Conservation (phyloP, 2,113 vertebrate species). For the Stegostoma tigrinum region DNA sequence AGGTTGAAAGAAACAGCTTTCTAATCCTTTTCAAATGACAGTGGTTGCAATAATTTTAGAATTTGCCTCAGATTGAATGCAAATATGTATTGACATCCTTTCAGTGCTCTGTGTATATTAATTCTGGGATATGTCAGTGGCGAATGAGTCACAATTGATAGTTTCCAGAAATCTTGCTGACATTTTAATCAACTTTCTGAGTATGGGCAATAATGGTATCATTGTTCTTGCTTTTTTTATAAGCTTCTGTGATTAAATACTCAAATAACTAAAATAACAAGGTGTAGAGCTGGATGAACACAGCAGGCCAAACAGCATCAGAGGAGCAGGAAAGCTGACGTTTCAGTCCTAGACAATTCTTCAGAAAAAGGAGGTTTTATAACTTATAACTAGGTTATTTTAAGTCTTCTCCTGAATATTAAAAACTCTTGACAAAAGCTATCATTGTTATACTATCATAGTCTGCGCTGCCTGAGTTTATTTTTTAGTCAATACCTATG, state of each 20-base stretch:
- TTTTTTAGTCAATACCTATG: not conserved
- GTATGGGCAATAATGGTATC: not conserved
- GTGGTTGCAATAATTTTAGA: not conserved
- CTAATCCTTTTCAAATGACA: slow-evolving; percentile 2
- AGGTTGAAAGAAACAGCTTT: not conserved
- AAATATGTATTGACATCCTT: not conserved
- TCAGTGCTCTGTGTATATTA: not conserved
- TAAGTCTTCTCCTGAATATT: not conserved
- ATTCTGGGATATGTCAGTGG: not conserved
- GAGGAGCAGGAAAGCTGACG: too few relatives aligned
- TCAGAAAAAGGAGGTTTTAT: too few relatives aligned
- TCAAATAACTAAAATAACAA: not conserved
- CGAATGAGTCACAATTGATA: not conserved
- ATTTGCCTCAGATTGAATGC: not conserved
- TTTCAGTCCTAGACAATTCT: too few relatives aligned
- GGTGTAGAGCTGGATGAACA: not conserved
- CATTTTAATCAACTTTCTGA: not conserved
- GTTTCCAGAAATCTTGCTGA: not conserved
- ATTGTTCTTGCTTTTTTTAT: not conserved
- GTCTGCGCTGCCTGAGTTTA: not conserved
- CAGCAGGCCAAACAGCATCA: too few relatives aligned
- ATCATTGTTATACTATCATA: not conserved
- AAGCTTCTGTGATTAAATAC: not conserved
- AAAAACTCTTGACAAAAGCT: not conserved
- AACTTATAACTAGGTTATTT: not conserved